These are phyloP conservation scores for Chloebia gouldiae DNA, from an alignment of 2,113 vertebrate species.

Conservation along the genomic window DNA sequence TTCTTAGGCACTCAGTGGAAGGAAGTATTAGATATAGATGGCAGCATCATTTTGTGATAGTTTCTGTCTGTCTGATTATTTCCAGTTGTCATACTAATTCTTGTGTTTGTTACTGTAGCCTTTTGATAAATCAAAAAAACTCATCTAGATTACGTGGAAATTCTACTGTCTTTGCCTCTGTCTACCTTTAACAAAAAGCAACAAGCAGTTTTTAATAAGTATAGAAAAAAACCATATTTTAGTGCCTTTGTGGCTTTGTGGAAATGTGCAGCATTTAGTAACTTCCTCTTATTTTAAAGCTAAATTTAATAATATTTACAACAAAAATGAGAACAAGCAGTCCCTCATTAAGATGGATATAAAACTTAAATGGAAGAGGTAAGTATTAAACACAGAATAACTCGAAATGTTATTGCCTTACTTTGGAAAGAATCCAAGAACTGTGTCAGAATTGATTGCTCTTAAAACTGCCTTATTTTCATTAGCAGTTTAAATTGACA, in stretches of 20 bases:
- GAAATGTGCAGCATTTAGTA: background rate
- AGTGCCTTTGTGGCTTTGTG: background rate
- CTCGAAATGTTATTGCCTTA: background rate
- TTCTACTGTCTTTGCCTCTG: background rate
- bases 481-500: background rate
- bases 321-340: background rate
- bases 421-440: background rate
- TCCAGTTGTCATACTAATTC: conserved; percentile 9
- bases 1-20: background rate
- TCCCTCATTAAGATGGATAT: background rate
- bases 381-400: background rate
- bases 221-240: background rate
- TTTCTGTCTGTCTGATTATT: conserved; percentile 46
- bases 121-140: conserved; percentile 2
- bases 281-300: background rate
- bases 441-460: background rate
- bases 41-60: background rate
- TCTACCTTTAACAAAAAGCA: background rate
- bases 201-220: background rate
- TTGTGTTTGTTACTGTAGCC: background rate
- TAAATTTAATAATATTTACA: background rate
- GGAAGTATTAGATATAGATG: conserved; percentile 15
- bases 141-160: background rate
- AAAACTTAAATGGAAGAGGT: background rate
- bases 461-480: background rate